Percentiles rank a stretch among this genome's conserved stretches.
These are phyloP conservation scores for Eutolmus rufibarbis DNA, from an alignment of 2,888 invertebrate species.

Conservation along the genomic window DNA sequence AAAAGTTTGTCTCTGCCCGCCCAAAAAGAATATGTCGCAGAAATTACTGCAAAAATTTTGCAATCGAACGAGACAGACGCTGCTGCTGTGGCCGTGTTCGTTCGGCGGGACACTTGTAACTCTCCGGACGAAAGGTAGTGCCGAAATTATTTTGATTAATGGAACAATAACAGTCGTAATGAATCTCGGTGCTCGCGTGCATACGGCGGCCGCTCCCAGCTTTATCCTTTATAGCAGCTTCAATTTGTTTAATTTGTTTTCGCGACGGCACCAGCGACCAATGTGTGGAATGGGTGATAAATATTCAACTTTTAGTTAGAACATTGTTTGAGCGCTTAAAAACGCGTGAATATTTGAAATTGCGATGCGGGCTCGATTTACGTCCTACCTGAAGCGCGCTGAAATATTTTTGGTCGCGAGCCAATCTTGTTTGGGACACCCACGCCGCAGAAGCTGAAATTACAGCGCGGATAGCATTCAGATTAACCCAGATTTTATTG, in stretches of 20 bases:
- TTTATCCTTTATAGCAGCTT: background rate
- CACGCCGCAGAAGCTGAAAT: background rate
- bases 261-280: background rate
- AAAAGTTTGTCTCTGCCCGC: conserved; percentile 23
- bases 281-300: background rate
- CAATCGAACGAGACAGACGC: conserved; percentile 1
- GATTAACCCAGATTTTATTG: background rate
- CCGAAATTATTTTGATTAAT: conserved; percentile 36
- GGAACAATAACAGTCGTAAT: conserved; percentile 32
- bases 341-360: background rate
- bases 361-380: background rate
- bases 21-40: conserved; percentile 30
- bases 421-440: background rate
- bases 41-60: conserved; percentile 19
- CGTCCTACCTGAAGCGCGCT: background rate
- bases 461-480: background rate
- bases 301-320: background rate
- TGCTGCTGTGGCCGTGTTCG: background rate
- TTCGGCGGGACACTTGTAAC: conserved; percentile 10
- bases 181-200: background rate
- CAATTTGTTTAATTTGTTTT: background rate
- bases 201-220: background rate
- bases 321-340: background rate
- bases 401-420: background rate
- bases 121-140: background rate